Evolutionary conservation across 2,113 vertebrate species (phyloP).

Genomic region (Sebastes fasciatus): DNA sequence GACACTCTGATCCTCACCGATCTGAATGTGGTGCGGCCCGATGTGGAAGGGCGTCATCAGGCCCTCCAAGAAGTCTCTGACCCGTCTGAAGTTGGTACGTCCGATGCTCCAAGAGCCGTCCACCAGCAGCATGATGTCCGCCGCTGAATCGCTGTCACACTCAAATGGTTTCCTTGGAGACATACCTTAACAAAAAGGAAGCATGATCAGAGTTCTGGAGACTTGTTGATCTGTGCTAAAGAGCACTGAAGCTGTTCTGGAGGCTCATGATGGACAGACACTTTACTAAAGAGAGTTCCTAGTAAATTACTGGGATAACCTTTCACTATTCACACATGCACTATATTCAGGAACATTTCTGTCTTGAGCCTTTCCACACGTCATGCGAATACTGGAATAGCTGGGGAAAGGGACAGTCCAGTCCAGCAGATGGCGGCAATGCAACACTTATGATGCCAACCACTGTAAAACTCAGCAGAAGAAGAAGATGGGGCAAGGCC

Average conservation of each 20-base stretch:
- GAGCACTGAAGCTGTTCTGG: neutral
- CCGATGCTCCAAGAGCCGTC: constrained; percentile 97
- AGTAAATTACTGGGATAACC: neutral
- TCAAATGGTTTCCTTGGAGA: constrained; percentile 81
- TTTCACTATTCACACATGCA: neutral
- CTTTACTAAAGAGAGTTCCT: neutral
- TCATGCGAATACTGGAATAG: neutral
- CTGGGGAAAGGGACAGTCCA: neutral
- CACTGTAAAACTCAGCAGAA: neutral
- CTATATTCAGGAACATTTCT: neutral
- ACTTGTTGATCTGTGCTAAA: neutral
- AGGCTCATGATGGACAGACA: neutral
- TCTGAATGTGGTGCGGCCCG: constrained; percentile 86
- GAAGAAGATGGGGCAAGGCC: neutral
- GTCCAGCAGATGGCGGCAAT: neutral
- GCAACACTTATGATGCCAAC: neutral
- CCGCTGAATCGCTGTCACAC: constrained; percentile 81
- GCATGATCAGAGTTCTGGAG: neutral
- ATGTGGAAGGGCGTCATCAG: constrained; percentile 90
- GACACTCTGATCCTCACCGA: constrained; percentile 83
- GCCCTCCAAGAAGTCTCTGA: constrained; percentile 91
- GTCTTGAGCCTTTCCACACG: neutral
- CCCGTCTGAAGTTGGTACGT: constrained; percentile 91
- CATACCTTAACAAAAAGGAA: constrained; percentile 51
- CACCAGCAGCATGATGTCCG: constrained; percentile 90